Evolutionary conservation across 1,140 invertebrate genomes (phyloP), one percentile per base, ranked within the genome.

Genomic region (Acromyrmex heyeri): DNA sequence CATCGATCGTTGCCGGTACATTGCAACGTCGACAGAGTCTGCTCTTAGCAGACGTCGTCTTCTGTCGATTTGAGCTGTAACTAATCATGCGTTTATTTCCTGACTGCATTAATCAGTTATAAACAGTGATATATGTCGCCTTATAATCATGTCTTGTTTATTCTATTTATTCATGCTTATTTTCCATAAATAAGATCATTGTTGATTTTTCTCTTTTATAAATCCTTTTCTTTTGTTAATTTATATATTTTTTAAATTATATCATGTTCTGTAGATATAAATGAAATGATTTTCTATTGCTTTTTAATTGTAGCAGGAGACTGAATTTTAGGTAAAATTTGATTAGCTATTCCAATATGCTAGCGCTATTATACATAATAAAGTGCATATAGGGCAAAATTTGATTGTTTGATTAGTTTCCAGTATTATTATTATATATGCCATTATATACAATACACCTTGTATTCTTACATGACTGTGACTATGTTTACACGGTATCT

Each of bases 11-110:
- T 21, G 6, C 55, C 27, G 59, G 69, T 79, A 55, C 86, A 55
- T 75, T 18, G 77, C 59, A 62, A 44, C 77, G 53, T 38, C 59
- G 87, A 65, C 44, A 57, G 16, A 38, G 6, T 59, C 30, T 90
- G 89, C 38, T 55, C 75, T 21, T 81, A 89, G 62, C 89, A 85
- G 85, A 70, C 73, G 88, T 87, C 89, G 69, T 87, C 88, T 90
- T 90, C 88, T 69, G 65, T 87, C 79, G 86, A 90, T 90, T 90
- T 67, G 76, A 89, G 27, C 18, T 14, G 67, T 27, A 50, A 27
- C 57, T 83, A 73, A 83, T 83, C 79, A 69, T 7, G 38, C 69
- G 38, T 44, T 73, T 61, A 75, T 75, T 24, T 82, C 79, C 27
- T 18, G 27, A 14, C 79, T 83, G 79, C 21, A 34, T 48, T 21